A percentile compares a stretch with the other conserved stretches of the same genome.
phyloP scores from a whole-genome alignment of 1,140 invertebrate genomes.

The Steinernema khuongi region DNA sequence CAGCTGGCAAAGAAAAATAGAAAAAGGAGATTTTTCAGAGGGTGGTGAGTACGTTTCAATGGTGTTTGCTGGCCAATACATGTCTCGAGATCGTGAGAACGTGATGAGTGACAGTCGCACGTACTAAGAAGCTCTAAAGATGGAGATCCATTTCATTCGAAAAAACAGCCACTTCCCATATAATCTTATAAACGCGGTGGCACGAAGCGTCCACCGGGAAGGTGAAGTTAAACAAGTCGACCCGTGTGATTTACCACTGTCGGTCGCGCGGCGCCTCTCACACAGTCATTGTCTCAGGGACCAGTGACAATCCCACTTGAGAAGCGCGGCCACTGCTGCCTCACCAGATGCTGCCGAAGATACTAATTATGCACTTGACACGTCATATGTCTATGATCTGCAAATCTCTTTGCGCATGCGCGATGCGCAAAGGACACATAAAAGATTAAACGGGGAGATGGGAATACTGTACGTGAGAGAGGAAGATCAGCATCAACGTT shows the following conservation, averaged over 20 bases:
- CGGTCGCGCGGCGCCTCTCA: neutral
- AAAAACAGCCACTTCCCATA: no score
- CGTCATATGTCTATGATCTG: slow-evolving; percentile 11
- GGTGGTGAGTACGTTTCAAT: no score
- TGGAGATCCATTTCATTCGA: no score
- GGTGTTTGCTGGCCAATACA: no score
- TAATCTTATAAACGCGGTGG: slow-evolving; percentile 8
- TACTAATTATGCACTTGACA: slow-evolving; percentile 13
- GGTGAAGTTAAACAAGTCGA: neutral
- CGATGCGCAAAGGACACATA: neutral
- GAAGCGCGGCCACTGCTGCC: neutral
- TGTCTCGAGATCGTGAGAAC: no score
- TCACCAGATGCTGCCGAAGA: slow-evolving; percentile 6
- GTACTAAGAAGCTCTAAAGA: no score
- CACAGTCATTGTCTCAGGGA: neutral
- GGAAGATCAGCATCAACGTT: no score
- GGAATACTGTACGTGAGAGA: neutral
- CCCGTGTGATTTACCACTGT: slow-evolving; percentile 9
- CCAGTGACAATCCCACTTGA: slow-evolving; percentile 10
- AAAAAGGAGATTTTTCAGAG: no score
- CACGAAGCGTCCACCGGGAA: neutral
- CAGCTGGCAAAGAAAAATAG: no score
- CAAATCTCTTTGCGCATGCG: neutral
- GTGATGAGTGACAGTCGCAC: no score
- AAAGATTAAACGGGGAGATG: neutral